phyloP scores from a whole-genome alignment of 1,140 invertebrate genomes.

The Vollenhovia emeryi region DNA sequence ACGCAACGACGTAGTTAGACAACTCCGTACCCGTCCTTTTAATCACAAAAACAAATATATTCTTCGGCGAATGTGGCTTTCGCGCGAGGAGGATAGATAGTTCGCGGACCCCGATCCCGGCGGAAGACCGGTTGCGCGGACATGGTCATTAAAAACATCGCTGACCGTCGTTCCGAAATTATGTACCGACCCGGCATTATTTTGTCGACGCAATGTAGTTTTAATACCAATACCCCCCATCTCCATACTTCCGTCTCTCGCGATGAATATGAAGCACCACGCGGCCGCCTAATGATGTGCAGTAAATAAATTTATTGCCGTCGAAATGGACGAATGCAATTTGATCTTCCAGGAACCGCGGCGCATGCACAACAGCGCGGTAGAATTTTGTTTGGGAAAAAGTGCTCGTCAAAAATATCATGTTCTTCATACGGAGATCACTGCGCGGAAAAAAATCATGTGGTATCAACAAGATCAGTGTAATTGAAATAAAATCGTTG shows the following conservation, averaged over 20 bases:
- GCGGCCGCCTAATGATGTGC: constrained; percentile 18
- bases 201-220: constrained; percentile 6
- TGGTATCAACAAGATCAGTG: no score
- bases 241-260: constrained; percentile 38
- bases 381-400: background rate
- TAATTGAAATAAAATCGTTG: no score
- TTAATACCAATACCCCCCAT: constrained; percentile 49
- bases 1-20: background rate
- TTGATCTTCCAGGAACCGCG: constrained; percentile 38
- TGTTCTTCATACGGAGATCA: background rate
- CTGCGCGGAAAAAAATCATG: background rate
- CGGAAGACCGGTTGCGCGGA: constrained; percentile 61
- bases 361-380: background rate
- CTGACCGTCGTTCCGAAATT: constrained; percentile 47
- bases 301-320: constrained; percentile 39
- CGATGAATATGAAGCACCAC: constrained; percentile 22
- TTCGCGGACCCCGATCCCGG: background rate
- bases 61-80: background rate
- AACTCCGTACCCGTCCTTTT: background rate
- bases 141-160: constrained; percentile 60
- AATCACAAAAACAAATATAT: background rate
- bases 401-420: background rate
- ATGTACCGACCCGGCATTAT: constrained; percentile 63
- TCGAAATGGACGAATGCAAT: constrained; percentile 44
- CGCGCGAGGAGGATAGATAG: background rate